Evolutionary conservation across 2,113 vertebrate species (phyloP).

Genomic region (Zapornia atra): DNA sequence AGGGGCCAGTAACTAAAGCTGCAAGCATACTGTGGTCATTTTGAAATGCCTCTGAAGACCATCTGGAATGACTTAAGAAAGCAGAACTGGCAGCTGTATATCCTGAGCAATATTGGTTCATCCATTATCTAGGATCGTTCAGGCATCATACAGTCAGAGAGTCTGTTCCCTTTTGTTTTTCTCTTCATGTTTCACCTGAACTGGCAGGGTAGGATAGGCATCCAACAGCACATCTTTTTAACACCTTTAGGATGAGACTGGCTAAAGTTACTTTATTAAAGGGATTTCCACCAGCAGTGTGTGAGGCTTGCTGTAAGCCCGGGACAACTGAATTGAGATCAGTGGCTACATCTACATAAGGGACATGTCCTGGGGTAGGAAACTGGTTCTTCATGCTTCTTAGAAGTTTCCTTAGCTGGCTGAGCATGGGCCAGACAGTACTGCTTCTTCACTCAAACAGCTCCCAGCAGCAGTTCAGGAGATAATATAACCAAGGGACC

Average conservation of each 20-base stretch:
- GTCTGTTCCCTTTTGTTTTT: neutral
- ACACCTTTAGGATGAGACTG: neutral
- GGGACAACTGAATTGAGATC: neutral
- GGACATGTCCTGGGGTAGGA: neutral
- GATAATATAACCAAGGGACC: neutral
- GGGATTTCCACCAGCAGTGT: neutral
- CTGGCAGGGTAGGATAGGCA: neutral
- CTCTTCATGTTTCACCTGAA: neutral
- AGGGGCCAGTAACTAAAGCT: neutral
- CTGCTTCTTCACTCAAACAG: neutral
- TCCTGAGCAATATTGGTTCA: neutral
- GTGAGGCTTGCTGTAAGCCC: neutral
- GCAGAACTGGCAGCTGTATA: neutral
- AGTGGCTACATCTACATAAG: rapidly evolving
- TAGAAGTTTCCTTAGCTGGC: neutral
- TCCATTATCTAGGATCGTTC: neutral
- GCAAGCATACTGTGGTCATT: neutral
- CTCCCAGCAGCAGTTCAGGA: neutral
- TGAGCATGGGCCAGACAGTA: neutral
- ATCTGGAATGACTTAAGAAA: neutral
- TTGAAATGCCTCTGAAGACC: neutral
- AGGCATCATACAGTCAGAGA: neutral
- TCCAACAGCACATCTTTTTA: rapidly evolving
- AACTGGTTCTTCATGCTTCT: neutral
- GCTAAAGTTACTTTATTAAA: neutral